Conservation (phyloP, 2,797 vertebrate species). For the Galagoides demidoff region DNA sequence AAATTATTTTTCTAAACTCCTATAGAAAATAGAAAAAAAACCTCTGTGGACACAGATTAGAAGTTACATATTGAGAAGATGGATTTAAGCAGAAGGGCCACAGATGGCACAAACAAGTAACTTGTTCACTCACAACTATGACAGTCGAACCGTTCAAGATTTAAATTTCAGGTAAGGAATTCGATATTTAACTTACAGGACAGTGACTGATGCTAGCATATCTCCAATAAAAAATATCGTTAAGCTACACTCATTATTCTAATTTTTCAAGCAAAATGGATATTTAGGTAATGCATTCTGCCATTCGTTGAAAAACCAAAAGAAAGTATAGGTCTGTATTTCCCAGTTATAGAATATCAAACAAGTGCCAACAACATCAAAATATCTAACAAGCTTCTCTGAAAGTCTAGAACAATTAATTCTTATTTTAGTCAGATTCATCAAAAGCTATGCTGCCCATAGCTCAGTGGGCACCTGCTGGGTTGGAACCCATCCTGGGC, state of each 20-base stretch:
- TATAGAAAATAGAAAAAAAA: slow-evolving; percentile 21
- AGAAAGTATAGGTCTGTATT: not conserved
- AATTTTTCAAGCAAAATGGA: slow-evolving; percentile 34
- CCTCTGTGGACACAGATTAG: not conserved
- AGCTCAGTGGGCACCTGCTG: too few species aligned
- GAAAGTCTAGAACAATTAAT: slow-evolving; percentile 21
- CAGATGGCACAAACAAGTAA: not conserved
- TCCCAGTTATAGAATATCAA: not conserved
- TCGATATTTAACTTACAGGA: not conserved
- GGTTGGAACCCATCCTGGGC: too few species aligned
- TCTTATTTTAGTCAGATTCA: slow-evolving; percentile 33
- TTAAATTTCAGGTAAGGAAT: slow-evolving; percentile 1
- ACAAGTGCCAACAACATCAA: slow-evolving; percentile 8
- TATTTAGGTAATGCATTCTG: not conserved
- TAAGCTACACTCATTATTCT: not conserved
- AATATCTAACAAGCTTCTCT: slow-evolving; percentile 23
- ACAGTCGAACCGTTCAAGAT: not conserved
- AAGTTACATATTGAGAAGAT: not conserved
- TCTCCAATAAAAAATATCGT: not conserved
- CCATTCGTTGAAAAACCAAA: slow-evolving; percentile 14
- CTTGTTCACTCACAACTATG: not conserved
- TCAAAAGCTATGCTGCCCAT: not conserved
- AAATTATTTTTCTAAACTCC: not conserved
- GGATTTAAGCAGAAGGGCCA: not conserved
- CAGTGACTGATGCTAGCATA: not conserved